Base-by-base conservation (phyloP, 2,113 vertebrate species). In the Laticauda colubrina region DNA sequence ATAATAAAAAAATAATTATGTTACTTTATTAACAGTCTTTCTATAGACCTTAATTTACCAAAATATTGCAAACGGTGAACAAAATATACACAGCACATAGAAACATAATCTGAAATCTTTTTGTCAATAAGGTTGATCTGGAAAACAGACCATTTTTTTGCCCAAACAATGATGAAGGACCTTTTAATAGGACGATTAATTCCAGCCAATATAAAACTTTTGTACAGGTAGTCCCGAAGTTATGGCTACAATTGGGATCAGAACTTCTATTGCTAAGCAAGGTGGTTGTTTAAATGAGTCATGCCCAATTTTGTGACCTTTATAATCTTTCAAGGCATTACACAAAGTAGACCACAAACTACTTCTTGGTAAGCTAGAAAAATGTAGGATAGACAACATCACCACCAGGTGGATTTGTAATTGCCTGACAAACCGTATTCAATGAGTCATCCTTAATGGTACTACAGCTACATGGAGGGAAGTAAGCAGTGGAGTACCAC, bases 11-110 rank as follows among this genome's bases (percentile, higher is more conserved):
- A 12, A 39, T 92, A 86, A 93, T 26, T 90, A 61, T 14, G 24
- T 90, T 86, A 53, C 39, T 59, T 85, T 90, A 51, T 85, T 93
- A 39, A 86, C 18, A 61, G 29, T 86, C 45, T 53, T 93, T 93
- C 45, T 48, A 51, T 61, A 54, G 2, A 85, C 45, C 21, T 59
- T 92, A n/a, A 59, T 56, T 88, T 85, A 48, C 34, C 81, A 57
- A 81, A 85, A 55, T 85, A 85, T 34, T 54, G 4, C n/a, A 54
- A 85, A 51, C 29, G 7, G 11, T 48, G 43, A 18, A 3, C 43
- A 90, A 59, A 57, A 34, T 88, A 59, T 57, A 89, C 7, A 86
- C 3, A 18, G 34, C 45, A 53, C 18, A 61, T 9, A 48, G 29
- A 29, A 55, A 89, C 6, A 88, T 45, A 86, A 86, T 39, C n/a